phyloP scores from a whole-genome alignment of 2,113 vertebrate genomes.

The Istiophorus platypterus region DNA sequence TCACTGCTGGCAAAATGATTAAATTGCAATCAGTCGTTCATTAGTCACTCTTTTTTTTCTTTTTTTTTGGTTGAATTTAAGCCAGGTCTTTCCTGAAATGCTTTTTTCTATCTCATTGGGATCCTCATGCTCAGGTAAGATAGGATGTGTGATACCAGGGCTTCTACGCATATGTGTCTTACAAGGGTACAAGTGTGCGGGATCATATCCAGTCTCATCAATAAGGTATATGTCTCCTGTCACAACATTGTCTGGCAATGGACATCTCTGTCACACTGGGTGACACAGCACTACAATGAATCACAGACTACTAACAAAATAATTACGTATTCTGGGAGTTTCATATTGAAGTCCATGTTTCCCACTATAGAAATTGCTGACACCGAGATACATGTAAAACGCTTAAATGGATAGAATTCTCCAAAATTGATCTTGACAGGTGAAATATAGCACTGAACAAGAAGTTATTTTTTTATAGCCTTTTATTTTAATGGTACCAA shows the following conservation, averaged over 20 bases:
- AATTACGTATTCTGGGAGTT: slow-evolving; percentile 71
- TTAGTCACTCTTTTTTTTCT: not conserved
- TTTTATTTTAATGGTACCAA: not conserved
- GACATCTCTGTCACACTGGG: slow-evolving; percentile 70
- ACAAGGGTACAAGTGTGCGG: slow-evolving; percentile 35
- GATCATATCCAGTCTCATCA: slow-evolving; percentile 64
- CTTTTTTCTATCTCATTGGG: not conserved
- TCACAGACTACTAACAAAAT: slow-evolving; percentile 70
- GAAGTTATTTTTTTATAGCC: not conserved
- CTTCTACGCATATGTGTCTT: slow-evolving; percentile 5
- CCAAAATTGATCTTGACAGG: slow-evolving; percentile 44
- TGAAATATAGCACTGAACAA: slow-evolving; percentile 23
- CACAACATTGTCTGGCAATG: slow-evolving; percentile 63
- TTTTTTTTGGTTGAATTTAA: slow-evolving; percentile 8
- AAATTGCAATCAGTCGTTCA: slow-evolving; percentile 23
- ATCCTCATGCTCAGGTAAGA: not conserved
- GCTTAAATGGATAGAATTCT: slow-evolving; percentile 49
- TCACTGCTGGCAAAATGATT: slow-evolving; percentile 27
- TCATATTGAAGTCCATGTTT: slow-evolving; percentile 63
- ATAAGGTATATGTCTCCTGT: slow-evolving; percentile 52
- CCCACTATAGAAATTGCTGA: slow-evolving; percentile 44
- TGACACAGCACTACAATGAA: slow-evolving; percentile 69
- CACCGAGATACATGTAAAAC: slow-evolving; percentile 46
- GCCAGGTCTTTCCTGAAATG: slow-evolving; percentile 5
- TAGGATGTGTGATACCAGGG: not conserved